Evolutionary conservation across 2,888 invertebrate species (phyloP).

Genomic region (Octonoba sinensis): DNA sequence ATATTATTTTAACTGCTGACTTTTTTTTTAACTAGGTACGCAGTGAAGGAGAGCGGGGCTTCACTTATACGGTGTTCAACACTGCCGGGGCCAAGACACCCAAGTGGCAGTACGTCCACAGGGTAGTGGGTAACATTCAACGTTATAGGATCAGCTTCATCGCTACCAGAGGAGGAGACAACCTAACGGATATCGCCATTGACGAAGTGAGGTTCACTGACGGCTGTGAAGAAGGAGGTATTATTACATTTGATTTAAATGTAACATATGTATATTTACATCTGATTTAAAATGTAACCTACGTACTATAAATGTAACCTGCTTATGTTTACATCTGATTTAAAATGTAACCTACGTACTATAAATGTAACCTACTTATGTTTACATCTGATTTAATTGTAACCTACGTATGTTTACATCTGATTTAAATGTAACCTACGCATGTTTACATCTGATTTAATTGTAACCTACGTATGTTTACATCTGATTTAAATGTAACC

Average conservation of each 20-base stretch:
- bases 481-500: too few relatives aligned
- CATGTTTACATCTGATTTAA: too few relatives aligned
- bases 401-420: too few relatives aligned
- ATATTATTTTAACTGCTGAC: not conserved
- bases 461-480: too few relatives aligned
- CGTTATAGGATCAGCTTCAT: slow-evolving; percentile 52
- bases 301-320: too few relatives aligned
- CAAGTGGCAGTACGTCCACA: slow-evolving; percentile 49
- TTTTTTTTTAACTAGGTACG: slow-evolving; percentile 23
- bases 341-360: too few relatives aligned
- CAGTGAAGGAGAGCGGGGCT: slow-evolving; percentile 36
- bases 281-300: too few relatives aligned
- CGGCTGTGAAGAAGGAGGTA: slow-evolving; percentile 59
- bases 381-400: too few relatives aligned
- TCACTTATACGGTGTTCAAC: slow-evolving; percentile 15
- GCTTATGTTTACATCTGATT: too few relatives aligned
- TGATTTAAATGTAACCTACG: too few relatives aligned
- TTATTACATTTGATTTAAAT: not conserved
- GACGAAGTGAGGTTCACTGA: slow-evolving; percentile 60
- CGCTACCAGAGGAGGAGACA: slow-evolving; percentile 56
- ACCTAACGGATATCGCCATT: slow-evolving; percentile 64
- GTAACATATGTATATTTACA: too few relatives aligned
- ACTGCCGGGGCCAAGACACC: slow-evolving; percentile 28
- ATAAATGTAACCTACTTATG: too few relatives aligned
- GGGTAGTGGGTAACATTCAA: slow-evolving; percentile 35